phyloP scores from a whole-genome alignment of 2,113 vertebrate genomes.

The Coryphaenoides rupestris region DNA sequence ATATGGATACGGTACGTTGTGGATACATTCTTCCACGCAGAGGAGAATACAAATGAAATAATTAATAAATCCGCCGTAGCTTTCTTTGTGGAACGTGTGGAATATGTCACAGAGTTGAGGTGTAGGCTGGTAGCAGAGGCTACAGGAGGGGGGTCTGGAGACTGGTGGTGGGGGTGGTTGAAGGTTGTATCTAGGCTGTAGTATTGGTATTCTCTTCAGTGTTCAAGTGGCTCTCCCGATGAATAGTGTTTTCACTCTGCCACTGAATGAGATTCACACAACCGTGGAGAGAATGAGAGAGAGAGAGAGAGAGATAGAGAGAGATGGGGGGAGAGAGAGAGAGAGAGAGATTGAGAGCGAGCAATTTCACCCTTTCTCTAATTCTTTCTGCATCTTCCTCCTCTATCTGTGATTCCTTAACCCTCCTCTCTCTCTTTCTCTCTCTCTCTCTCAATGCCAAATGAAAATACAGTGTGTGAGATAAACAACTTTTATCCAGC shows the following conservation, averaged over 20 bases:
- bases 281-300: conserved; percentile 58
- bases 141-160: conserved; percentile 6
- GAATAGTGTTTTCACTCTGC: conserved; percentile 77
- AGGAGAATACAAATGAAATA: no score
- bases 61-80: no score
- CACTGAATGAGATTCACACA: conserved; percentile 75
- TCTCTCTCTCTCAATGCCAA: conserved; percentile 36
- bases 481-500: conserved; percentile 66
- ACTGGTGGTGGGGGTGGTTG: conserved; percentile 46
- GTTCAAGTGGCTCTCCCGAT: conserved; percentile 70
- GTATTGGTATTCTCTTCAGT: conserved; percentile 71
- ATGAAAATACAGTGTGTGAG: conserved; percentile 55
- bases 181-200: conserved; percentile 73
- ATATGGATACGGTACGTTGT: no score
- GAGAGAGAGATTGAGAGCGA: conserved; percentile 20
- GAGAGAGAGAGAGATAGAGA: conserved; percentile 22
- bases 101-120: conserved; percentile 5
- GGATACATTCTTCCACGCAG: no score
- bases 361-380: conserved; percentile 20
- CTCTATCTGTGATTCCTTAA: no score
- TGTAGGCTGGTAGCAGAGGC: neutral
- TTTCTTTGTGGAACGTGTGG: conserved; percentile 21
- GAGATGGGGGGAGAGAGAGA: neutral
- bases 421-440: neutral
- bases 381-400: conserved; percentile 1